Evolutionary conservation across 2,888 invertebrate species (phyloP), one percentile per base, ranked within the genome.

Genomic region (Leptopilina syphax): DNA sequence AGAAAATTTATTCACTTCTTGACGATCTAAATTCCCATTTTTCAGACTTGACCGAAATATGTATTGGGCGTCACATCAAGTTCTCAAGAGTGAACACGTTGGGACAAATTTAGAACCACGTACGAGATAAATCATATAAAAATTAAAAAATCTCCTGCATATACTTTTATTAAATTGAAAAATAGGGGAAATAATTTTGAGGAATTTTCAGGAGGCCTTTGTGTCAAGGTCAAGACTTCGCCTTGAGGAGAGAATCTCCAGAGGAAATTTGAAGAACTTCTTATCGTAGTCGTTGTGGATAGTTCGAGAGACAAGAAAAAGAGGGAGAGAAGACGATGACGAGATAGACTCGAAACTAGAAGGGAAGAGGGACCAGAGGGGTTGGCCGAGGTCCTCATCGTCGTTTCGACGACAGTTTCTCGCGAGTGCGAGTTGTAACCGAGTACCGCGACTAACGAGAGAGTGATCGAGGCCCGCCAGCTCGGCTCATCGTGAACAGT

Each of bases 401-500:
- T 86, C 89, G 87, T 87, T 83, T 83, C 85, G 85, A 88, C 88
- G 88, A 86, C 89, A 91, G 91, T 91, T 89, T 83, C 87, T 88
- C 88, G 90, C 87, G 87, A 89, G 90, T 89, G 87, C 84, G 88
- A 88, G 89, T 87, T 88, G 89, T 89, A 82, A 81, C 83, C 57
- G 73, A 73, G 73, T 81, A 79, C 87, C 88, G 88, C 87, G 88
- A 87, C 86, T 87, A 86, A 87, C 89, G 87, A 87, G 77, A 82
- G 88, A 50, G 50, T 88, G 86, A 88, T 84, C 87, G 89, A 86
- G 88, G 88, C 88, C 88, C 83, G 88, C 88, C 88, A 89, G 88
- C 88, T 90, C 89, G 90, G 90, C 90, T 89, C 87, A 89, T 89
- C 89, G 89, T 86, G 89, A 9, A 50, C 88, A 88, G 90, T 88